Evolutionary conservation across 2,888 invertebrate genomes (phyloP).

Genomic region (Clepsis dumicolana): DNA sequence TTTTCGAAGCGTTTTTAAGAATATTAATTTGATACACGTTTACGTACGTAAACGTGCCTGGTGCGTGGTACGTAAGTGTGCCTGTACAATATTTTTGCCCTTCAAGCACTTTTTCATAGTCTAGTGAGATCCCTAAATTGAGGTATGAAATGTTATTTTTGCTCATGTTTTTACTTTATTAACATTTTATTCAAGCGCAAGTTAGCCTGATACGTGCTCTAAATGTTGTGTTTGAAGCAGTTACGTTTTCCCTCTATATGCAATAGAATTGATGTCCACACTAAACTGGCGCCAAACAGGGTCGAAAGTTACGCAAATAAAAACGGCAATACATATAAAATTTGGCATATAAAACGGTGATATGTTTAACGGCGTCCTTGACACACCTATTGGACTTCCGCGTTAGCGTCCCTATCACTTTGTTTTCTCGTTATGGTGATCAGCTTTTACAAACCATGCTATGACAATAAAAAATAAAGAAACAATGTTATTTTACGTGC

Average conservation of each 20-base stretch:
- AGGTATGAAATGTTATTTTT: too few species aligned
- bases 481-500: conserved; percentile 14
- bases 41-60: too few species aligned
- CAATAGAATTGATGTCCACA: background rate
- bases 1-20: too few species aligned
- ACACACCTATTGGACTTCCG: conserved; percentile 3
- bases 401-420: background rate
- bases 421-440: conserved; percentile 5
- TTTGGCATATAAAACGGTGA: conserved; percentile 6
- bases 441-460: background rate
- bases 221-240: too few species aligned
- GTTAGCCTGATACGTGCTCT: too few species aligned
- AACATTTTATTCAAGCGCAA: too few species aligned
- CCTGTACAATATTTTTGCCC: too few species aligned
- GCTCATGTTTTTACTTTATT: too few species aligned
- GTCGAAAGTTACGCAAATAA: conserved; percentile 2
- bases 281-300: background rate
- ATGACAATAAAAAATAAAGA: conserved; percentile 19
- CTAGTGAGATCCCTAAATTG: too few species aligned
- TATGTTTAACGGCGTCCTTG: conserved; percentile 14
- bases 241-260: background rate
- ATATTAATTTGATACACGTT: too few species aligned
- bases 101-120: too few species aligned
- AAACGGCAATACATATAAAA: conserved; percentile 1
- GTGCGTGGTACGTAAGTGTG: too few species aligned